Conservation (phyloP, 2,888 invertebrate species). For the Polydrusus pterygomalis region DNA sequence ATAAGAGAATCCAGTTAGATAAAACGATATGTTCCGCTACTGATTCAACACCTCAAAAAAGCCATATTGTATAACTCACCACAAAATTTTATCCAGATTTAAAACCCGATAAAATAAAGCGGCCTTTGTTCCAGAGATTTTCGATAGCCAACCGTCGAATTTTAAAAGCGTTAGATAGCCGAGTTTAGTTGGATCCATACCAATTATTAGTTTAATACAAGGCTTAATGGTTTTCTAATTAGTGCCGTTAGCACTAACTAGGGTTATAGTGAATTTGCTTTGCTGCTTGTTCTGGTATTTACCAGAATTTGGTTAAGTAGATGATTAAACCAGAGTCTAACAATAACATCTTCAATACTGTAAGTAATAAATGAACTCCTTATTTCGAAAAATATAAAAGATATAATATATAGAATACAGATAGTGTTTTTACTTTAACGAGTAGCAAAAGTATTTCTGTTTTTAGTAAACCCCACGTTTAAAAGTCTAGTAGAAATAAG, state of each 20-base stretch:
- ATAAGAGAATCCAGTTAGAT: background rate
- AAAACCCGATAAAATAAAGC: constrained; percentile 40
- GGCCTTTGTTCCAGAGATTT: constrained; percentile 51
- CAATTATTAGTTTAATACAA: constrained; percentile 53
- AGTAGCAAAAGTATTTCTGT: too few species aligned
- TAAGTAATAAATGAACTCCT: background rate
- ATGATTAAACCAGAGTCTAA: constrained; percentile 12
- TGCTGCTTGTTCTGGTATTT: constrained; percentile 47
- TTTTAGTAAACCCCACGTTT: too few species aligned
- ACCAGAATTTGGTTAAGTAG: constrained; percentile 25
- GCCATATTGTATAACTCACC: constrained; percentile 43
- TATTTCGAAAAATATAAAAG: too few species aligned
- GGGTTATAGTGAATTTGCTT: constrained; percentile 47
- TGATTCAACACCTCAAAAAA: constrained; percentile 48
- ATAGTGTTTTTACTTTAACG: too few species aligned
- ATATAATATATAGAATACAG: too few species aligned
- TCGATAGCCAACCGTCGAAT: constrained; percentile 39
- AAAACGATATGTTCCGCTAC: constrained; percentile 30
- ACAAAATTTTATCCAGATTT: constrained; percentile 44
- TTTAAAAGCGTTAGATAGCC: constrained; percentile 43
- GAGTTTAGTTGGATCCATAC: constrained; percentile 52
- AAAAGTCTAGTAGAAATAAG: too few species aligned
- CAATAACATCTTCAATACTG: constrained; percentile 8
- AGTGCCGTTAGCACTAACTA: constrained; percentile 50
- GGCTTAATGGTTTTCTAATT: constrained; percentile 54